Percentiles rank a stretch among this genome's conserved stretches.
phyloP scores from a whole-genome alignment of 1,140 invertebrate species.

The Lethrus apterus region DNA sequence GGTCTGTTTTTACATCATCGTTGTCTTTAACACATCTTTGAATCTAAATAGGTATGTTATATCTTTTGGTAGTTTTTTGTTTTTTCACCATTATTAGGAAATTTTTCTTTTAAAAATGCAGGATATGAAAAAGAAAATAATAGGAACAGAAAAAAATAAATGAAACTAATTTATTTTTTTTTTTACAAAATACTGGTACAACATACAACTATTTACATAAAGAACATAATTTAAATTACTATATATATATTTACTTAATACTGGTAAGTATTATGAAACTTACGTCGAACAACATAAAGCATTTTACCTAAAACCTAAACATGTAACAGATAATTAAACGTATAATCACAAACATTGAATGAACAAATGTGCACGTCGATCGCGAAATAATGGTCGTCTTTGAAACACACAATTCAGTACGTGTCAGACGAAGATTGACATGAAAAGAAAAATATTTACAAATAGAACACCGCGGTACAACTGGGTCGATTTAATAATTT shows the following conservation, averaged over 20 bases:
- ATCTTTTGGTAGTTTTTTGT: no score
- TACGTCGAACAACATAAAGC: constrained; percentile 11
- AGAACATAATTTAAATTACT: constrained; percentile 1
- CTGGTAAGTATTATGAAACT: constrained; percentile 13
- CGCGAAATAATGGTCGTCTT: not conserved
- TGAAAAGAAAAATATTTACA: no score
- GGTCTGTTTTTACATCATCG: no score
- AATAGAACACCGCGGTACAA: no score
- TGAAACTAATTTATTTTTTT: no score
- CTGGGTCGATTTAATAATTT: no score
- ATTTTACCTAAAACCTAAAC: not conserved
- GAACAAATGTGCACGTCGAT: not conserved
- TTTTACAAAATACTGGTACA: constrained; percentile 15
- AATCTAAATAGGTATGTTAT: no score
- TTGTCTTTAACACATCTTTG: no score
- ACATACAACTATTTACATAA: constrained; percentile 6
- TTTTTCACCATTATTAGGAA: no score
- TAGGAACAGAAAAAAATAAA: no score
- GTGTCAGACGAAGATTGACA: not conserved
- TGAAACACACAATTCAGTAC: not conserved
- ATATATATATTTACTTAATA: constrained; percentile 10
- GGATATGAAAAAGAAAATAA: no score
- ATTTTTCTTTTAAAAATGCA: no score
- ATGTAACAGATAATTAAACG: not conserved
- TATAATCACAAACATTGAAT: not conserved